Base-by-base conservation (phyloP, 1,140 invertebrate genomes). In the Scaptomyza hsui region DNA sequence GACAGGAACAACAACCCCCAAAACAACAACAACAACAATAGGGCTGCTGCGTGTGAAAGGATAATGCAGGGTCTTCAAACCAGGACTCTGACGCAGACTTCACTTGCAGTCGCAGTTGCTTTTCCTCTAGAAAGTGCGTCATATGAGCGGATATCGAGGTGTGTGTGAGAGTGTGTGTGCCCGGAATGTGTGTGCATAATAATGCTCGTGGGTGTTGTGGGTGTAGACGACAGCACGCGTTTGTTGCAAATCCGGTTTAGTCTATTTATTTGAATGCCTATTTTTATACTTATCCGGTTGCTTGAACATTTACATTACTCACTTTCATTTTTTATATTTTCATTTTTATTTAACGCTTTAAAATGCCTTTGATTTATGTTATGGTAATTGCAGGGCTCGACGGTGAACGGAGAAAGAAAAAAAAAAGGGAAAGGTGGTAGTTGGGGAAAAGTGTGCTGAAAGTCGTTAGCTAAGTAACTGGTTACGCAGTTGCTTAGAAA, bases 241-340 rank as follows among this genome's bases (percentile, higher is more conserved):
- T 86, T 68, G 64, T 67, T 71, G 76, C 77, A 86, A 85, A 81
- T 85, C 81, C 81, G 81, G 81, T 68, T 72, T 16, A 85, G 77
- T 86, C 77, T 86, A 88, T 85, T 86, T 85, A 86, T 85, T 86
- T 86, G 63, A 86, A 81, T 77, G 81, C 81, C 81, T 81, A 85
- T 65, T 85, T 86, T 85, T 86, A 85, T 78, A 73, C 64, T 78
- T 62, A 85, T 85, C 81, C 81, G 81, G 81, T 67, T 60, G 73
- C 52, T 51, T 71, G 57, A 71, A 52, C 61, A 71, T 71, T 51
- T 49, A 56, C 35, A 10, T 39, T 55, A 12, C 59, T 41, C 42
- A 56, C 63, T 62, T 60, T 26, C 10, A 24, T 18, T 21, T 37
- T 41, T 15, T 47, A 19, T 18, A 15, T 29, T 37, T 41, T 55